A percentile compares a stretch with the other conserved stretches of the same genome.
phyloP scores from a whole-genome alignment of 2,888 invertebrate genomes.

The Eupithecia subumbrata region DNA sequence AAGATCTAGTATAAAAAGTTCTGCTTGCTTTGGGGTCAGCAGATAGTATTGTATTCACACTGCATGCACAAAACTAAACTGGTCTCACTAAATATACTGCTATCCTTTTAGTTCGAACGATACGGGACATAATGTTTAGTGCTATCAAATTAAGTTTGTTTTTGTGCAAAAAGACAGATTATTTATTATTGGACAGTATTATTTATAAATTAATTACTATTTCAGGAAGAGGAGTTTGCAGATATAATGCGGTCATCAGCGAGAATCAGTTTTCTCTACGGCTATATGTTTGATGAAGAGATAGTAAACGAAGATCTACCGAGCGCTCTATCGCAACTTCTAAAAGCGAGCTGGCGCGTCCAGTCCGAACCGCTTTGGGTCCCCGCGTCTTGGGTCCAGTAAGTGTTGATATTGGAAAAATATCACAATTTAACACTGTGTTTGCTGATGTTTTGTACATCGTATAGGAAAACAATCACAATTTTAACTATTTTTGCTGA shows the following conservation, averaged over 20 bases:
- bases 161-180: no score
- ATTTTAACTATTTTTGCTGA: not conserved
- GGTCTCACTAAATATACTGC: not conserved
- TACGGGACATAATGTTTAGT: not conserved
- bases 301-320: constrained; percentile 96
- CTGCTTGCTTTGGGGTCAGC: not conserved
- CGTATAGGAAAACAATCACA: not conserved
- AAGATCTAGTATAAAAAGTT: not conserved
- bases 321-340: constrained; percentile 92
- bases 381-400: constrained; percentile 97
- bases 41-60: not conserved
- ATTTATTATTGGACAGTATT: no score
- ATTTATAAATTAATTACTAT: not conserved
- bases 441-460: not conserved
- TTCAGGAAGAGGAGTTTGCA: constrained; percentile 94
- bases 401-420: constrained; percentile 45
- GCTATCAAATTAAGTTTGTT: not conserved
- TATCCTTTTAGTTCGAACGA: not conserved
- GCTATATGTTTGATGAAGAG: constrained; percentile 96
- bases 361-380: constrained; percentile 98
- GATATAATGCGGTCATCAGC: constrained; percentile 94
- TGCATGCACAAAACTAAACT: not conserved
- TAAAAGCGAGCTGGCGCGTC: constrained; percentile 91
- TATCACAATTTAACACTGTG: not conserved
- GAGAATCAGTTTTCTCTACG: constrained; percentile 95